Evolutionary conservation across 2,113 vertebrate species (phyloP).

Genomic region (Siphamia tubifer): DNA sequence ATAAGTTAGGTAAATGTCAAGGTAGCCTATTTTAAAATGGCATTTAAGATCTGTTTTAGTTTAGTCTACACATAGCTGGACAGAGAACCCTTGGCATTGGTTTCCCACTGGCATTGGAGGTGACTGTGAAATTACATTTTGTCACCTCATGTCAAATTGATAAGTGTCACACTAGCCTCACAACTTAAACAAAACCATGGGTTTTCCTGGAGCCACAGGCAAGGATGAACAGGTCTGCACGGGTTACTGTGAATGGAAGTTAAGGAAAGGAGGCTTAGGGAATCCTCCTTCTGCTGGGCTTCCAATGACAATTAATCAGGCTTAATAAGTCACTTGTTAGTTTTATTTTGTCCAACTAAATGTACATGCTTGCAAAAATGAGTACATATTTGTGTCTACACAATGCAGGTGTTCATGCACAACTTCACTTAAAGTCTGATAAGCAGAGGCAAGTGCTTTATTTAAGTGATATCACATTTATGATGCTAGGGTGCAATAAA

Average conservation of each 20-base stretch:
- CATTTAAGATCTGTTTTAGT: slow-evolving; percentile 31
- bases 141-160: slow-evolving; percentile 51
- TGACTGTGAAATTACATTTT: slow-evolving; percentile 45
- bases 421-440: not conserved
- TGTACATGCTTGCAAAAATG: slow-evolving; percentile 30
- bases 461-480: too few relatives aligned
- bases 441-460: not conserved
- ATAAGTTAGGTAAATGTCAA: slow-evolving; percentile 44
- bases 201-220: slow-evolving; percentile 10
- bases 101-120: slow-evolving; percentile 22
- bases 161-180: slow-evolving; percentile 38
- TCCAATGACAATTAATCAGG: slow-evolving; percentile 71
- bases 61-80: slow-evolving; percentile 28
- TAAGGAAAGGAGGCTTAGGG: slow-evolving; percentile 42
- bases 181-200: slow-evolving; percentile 7
- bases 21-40: slow-evolving; percentile 27
- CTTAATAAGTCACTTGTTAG: slow-evolving; percentile 77
- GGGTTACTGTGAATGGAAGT: slow-evolving; percentile 9
- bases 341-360: slow-evolving; percentile 60
- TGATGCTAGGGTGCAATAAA: slow-evolving; percentile 9
- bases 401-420: not conserved
- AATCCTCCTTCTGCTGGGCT: slow-evolving; percentile 75
- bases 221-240: slow-evolving; percentile 17
- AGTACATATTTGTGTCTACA: not conserved
- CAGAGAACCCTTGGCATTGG: slow-evolving; percentile 7